Conservation (phyloP, 2,888 invertebrate genomes). For the Acleris holmiana region DNA sequence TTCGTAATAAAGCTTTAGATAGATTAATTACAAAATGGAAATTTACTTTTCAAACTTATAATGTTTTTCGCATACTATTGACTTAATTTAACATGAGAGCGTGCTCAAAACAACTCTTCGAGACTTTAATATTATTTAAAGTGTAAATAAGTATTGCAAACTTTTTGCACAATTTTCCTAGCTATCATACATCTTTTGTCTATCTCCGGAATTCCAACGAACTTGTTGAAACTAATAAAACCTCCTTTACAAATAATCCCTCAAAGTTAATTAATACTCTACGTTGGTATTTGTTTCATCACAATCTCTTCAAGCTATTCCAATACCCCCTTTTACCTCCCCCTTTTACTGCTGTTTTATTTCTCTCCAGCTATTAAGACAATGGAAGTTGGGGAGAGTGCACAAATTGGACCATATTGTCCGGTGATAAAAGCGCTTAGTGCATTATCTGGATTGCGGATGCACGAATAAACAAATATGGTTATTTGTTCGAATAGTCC, state of each 20-base stretch:
- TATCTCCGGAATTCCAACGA: too few relatives aligned
- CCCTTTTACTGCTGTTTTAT: constrained; percentile 60
- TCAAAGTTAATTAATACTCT: constrained; percentile 21
- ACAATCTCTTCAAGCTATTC: constrained; percentile 23
- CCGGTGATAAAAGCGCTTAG: constrained; percentile 30
- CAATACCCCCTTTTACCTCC: constrained; percentile 18
- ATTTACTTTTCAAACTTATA: too few relatives aligned
- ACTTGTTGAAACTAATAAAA: too few relatives aligned
- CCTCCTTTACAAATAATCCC: not conserved
- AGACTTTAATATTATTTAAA: too few relatives aligned
- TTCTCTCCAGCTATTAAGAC: constrained; percentile 52
- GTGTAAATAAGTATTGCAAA: too few relatives aligned
- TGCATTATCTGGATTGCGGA: constrained; percentile 25
- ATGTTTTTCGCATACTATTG: too few relatives aligned
- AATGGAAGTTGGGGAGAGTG: constrained; percentile 38
- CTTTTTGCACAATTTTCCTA: too few relatives aligned
- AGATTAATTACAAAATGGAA: too few relatives aligned
- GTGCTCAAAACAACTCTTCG: too few relatives aligned
- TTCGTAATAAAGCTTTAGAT: too few relatives aligned
- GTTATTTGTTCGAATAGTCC: not conserved
- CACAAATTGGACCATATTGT: constrained; percentile 47
- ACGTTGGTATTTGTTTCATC: constrained; percentile 20
- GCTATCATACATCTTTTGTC: too few relatives aligned
- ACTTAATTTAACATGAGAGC: too few relatives aligned
- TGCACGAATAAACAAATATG: not conserved